phyloP scores from a whole-genome alignment of 1,140 invertebrate species.

The Pomacea maculata region DNA sequence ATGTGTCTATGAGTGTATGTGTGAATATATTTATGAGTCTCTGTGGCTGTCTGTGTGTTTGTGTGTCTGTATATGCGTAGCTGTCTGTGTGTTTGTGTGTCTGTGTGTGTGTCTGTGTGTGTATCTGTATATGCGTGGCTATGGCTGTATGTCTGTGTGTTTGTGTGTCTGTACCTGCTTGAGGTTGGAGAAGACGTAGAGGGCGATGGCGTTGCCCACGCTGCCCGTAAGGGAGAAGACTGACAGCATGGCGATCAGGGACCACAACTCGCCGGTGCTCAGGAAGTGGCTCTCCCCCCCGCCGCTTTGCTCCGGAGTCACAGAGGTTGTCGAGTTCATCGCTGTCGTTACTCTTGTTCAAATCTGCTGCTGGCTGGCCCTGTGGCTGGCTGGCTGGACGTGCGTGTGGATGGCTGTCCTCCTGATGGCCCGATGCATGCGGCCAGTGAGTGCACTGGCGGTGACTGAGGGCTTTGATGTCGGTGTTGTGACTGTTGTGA shows the following conservation, averaged over 20 bases:
- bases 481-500: too few relatives aligned
- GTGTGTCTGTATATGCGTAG: neutral
- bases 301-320: too few relatives aligned
- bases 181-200: constrained; percentile 50
- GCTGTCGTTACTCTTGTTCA: too few relatives aligned
- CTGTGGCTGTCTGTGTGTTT: constrained; percentile 2
- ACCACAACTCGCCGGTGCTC: constrained; percentile 7
- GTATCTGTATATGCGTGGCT: neutral
- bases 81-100: too few relatives aligned
- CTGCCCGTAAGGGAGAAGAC: constrained; percentile 38
- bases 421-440: too few relatives aligned
- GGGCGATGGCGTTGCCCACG: constrained; percentile 49
- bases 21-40: neutral
- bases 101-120: neutral
- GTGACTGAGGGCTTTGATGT: too few relatives aligned
- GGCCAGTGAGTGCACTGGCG: too few relatives aligned
- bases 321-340: too few relatives aligned
- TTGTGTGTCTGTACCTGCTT: constrained; percentile 8
- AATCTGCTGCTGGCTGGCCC: too few relatives aligned
- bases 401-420: too few relatives aligned
- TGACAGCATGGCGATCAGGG: constrained; percentile 25
- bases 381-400: too few relatives aligned
- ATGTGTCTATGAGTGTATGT: neutral
- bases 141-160: too few relatives aligned
- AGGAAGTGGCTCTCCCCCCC: neutral